A percentile compares a stretch with the other conserved stretches of the same genome.
Conservation (phyloP, 2,113 vertebrate genomes). For the Guaruba guarouba region DNA sequence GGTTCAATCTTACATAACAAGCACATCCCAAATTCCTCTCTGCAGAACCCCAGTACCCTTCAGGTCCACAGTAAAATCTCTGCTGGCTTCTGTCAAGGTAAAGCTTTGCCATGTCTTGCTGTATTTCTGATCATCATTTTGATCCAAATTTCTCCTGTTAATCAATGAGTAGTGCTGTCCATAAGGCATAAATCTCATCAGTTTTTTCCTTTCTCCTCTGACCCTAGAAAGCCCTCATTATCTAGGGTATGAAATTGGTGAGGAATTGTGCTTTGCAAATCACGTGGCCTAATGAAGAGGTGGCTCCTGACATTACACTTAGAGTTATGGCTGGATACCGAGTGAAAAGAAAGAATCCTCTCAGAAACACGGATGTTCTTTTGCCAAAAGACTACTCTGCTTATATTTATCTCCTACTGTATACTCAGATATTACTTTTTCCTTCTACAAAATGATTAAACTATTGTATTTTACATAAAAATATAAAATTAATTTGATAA, state of each 20-base stretch:
- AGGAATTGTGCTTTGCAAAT: neutral
- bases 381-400: neutral
- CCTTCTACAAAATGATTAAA: neutral
- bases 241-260: neutral
- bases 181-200: neutral
- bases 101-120: neutral
- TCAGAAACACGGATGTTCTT: neutral
- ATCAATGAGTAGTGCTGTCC: neutral
- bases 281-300: neutral
- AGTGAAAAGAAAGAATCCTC: neutral
- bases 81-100: neutral
- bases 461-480: neutral
- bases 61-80: neutral
- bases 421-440: neutral
- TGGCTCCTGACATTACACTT: neutral
- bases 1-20: neutral
- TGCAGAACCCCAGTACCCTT: neutral
- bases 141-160: neutral
- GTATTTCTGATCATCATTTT: neutral
- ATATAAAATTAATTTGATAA: neutral
- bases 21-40: neutral
- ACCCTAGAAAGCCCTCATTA: neutral
- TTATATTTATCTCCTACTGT: neutral
- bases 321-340: neutral
- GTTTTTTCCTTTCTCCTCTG: neutral